Conservation (phyloP, 2,888 invertebrate genomes). For the Conops quadrifasciatus region DNA sequence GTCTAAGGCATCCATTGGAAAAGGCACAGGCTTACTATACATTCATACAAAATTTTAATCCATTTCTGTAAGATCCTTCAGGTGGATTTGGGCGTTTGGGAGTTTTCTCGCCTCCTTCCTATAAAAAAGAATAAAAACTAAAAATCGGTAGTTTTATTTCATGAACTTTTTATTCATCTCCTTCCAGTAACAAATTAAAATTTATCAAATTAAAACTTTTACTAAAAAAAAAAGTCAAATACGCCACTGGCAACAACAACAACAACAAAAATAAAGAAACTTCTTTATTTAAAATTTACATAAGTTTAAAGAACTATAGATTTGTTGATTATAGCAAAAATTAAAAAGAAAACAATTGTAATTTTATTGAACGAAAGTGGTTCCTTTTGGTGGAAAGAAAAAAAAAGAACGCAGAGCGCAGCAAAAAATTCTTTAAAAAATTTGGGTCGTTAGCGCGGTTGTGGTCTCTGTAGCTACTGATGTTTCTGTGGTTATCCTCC, state of each 20-base stretch:
- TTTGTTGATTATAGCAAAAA: slow-evolving; percentile 21
- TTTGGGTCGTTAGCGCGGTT: slow-evolving; percentile 50
- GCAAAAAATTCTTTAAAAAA: slow-evolving; percentile 47
- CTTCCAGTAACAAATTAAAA: too few relatives aligned
- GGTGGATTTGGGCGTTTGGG: too few relatives aligned
- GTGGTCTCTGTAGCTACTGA: slow-evolving; percentile 38
- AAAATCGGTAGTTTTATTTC: too few relatives aligned
- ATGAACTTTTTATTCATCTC: too few relatives aligned
- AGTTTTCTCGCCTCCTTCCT: too few relatives aligned
- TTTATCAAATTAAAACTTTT: slow-evolving; percentile 11
- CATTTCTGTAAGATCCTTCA: too few relatives aligned
- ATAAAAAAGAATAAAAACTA: too few relatives aligned
- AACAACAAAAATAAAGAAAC: not conserved
- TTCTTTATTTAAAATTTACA: slow-evolving; percentile 18
- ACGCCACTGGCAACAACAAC: not conserved
- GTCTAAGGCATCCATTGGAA: too few relatives aligned
- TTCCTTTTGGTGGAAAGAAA: slow-evolving; percentile 10
- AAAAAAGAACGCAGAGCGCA: slow-evolving; percentile 38
- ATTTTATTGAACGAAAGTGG: slow-evolving; percentile 23
- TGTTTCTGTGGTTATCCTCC: slow-evolving; percentile 43
- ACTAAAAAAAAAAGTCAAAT: too few relatives aligned
- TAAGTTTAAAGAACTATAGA: slow-evolving; percentile 16
- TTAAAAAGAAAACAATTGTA: not conserved
- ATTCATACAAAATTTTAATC: too few relatives aligned
- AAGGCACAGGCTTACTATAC: too few relatives aligned